Evolutionary conservation across 2,113 vertebrate species (phyloP).

Genomic region (Cebidichthys violaceus): DNA sequence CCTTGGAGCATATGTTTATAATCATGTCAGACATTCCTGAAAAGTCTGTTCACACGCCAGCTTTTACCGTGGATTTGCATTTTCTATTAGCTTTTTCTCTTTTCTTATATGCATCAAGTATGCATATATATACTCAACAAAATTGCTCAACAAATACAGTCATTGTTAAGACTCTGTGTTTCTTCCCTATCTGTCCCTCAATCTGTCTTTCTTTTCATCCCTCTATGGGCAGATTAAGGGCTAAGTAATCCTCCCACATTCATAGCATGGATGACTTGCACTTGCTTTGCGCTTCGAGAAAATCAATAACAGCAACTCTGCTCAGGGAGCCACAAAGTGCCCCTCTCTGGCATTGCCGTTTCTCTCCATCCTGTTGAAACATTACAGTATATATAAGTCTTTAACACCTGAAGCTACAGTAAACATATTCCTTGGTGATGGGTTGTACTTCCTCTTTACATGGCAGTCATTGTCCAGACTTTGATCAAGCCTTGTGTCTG

Average conservation of each 20-base stretch:
- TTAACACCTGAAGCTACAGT: slow-evolving; percentile 20
- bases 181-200: slow-evolving; percentile 9
- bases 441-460: not conserved
- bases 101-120: not conserved
- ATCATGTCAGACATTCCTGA: not conserved
- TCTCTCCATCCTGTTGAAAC: slow-evolving; percentile 9
- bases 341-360: not conserved
- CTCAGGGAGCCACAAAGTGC: slow-evolving; percentile 39
- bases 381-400: not conserved
- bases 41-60: not conserved
- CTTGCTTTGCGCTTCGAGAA: slow-evolving; percentile 36
- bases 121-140: not conserved
- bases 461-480: slow-evolving; percentile 29
- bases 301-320: slow-evolving; percentile 51
- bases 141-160: not conserved
- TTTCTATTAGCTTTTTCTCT: not conserved
- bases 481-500: slow-evolving; percentile 30
- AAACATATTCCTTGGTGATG: not conserved
- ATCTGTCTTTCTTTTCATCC: not conserved
- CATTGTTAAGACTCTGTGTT: not conserved
- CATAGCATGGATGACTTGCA: slow-evolving; percentile 57
- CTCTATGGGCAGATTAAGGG: slow-evolving; percentile 31
- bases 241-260: slow-evolving; percentile 47
- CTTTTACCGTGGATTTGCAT: not conserved
- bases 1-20: not conserved